Conservation (phyloP, 2,797 vertebrate species). For the Prunella strophiata region DNA sequence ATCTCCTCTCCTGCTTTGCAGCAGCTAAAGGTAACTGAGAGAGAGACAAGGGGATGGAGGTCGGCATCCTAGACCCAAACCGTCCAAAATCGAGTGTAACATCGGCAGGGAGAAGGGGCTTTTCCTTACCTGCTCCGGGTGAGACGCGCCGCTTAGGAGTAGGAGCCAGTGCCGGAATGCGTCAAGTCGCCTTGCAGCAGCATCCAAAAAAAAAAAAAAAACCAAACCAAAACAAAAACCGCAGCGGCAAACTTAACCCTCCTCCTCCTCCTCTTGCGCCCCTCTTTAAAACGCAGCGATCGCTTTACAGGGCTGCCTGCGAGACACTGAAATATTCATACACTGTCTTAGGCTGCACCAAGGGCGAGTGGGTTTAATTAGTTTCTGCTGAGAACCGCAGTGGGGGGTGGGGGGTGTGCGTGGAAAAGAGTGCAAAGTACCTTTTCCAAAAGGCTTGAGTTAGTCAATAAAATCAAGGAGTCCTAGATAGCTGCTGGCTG, state of each 20-base stretch:
- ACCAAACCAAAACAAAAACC: constrained; percentile 30
- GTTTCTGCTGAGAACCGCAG: constrained; percentile 47
- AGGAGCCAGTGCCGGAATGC: constrained; percentile 79
- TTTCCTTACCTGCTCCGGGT: constrained; percentile 66
- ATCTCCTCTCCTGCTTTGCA: constrained; percentile 7
- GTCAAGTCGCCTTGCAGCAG: constrained; percentile 80
- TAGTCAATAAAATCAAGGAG: constrained; percentile 1
- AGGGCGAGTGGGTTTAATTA: constrained; percentile 61
- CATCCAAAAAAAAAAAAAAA: too few relatives aligned
- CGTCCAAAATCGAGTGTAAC: neutral
- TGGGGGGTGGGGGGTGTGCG: neutral
- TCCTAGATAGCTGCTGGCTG: constrained; percentile 6
- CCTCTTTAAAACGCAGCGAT: constrained; percentile 71
- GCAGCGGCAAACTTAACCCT: constrained; percentile 44
- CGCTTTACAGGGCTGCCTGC: constrained; percentile 75
- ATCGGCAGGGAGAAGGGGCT: neutral
- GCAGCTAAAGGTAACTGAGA: neutral
- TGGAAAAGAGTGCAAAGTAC: constrained; percentile 34
- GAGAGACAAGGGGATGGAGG: neutral
- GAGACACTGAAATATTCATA: constrained; percentile 81
- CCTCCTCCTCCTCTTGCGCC: constrained; percentile 57
- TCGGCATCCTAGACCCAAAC: neutral
- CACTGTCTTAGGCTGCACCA: constrained; percentile 52
- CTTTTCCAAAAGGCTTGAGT: constrained; percentile 31
- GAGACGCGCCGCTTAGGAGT: constrained; percentile 58